These are phyloP conservation scores for Camponotus fellah DNA, from an alignment of 2,888 invertebrate genomes.

Conservation along the genomic window DNA sequence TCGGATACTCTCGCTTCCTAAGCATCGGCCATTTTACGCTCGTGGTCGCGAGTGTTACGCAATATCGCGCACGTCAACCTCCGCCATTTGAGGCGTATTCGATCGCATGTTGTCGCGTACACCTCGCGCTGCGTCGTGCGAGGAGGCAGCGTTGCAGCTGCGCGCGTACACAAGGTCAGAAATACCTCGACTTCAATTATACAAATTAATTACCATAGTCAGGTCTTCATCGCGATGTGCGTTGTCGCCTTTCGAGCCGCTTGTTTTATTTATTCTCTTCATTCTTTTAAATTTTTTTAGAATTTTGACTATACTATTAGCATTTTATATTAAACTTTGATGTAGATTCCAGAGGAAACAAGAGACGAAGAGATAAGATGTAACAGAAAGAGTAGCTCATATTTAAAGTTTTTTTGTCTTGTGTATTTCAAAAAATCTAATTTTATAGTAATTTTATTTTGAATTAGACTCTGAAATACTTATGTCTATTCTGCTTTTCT, in stretches of 20 bases:
- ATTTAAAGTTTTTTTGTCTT: background rate
- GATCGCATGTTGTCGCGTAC: constrained; percentile 57
- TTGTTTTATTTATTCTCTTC: background rate
- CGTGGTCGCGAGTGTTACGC: constrained; percentile 58
- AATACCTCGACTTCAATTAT: constrained; percentile 83
- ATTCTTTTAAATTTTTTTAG: background rate
- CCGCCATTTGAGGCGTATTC: constrained; percentile 63
- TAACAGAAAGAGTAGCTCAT: background rate
- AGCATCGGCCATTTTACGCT: constrained; percentile 74
- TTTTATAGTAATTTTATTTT: background rate
- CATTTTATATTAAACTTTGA: background rate
- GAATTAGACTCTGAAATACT: background rate
- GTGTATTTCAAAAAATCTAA: background rate
- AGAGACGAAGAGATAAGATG: background rate
- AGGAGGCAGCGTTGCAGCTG: constrained; percentile 72
- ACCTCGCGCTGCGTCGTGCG: constrained; percentile 58
- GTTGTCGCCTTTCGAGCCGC: background rate
- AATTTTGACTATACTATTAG: background rate
- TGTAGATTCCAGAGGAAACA: background rate
- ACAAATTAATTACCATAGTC: constrained; percentile 79
- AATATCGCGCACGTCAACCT: constrained; percentile 51
- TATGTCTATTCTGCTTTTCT: background rate
- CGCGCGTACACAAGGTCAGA: constrained; percentile 80
- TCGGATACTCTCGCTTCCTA: constrained; percentile 79
- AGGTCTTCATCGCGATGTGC: constrained; percentile 26